phyloP scores from a whole-genome alignment of 2,797 vertebrate genomes.

The Tragelaphus oryx region DNA sequence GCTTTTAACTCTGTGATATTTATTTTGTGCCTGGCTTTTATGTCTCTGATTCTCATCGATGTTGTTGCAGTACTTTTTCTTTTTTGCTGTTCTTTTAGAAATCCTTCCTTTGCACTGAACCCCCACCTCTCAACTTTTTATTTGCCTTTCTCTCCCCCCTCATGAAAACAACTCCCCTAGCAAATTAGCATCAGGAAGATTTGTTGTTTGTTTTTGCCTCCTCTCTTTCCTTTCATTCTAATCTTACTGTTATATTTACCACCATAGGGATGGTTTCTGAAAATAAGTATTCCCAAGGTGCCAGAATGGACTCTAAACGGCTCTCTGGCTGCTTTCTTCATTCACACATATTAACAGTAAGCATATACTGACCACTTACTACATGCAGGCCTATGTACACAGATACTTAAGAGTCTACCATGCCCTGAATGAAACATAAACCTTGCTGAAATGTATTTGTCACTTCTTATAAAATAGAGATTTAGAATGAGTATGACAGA shows the following conservation, averaged over 20 bases:
- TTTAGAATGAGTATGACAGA: not conserved
- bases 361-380: not conserved
- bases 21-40: conserved; percentile 29
- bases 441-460: not conserved
- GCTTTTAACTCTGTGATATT: not conserved
- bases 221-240: not conserved
- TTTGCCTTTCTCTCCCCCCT: not conserved
- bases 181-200: not conserved
- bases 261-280: not conserved
- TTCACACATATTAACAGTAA: not conserved
- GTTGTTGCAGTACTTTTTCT: not conserved
- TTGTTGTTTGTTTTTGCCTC: not conserved
- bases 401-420: not conserved
- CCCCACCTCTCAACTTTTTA: not conserved
- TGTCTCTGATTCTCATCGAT: not conserved
- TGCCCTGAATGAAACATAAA: not conserved
- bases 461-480: conserved; percentile 26
- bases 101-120: not conserved
- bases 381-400: not conserved
- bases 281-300: not conserved
- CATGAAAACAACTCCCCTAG: not conserved
- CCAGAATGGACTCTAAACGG: not conserved
- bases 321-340: not conserved
- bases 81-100: not conserved
- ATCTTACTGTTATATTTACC: not conserved